Conservation (phyloP, 2,888 invertebrate species). For the Caradrina kadenii region DNA sequence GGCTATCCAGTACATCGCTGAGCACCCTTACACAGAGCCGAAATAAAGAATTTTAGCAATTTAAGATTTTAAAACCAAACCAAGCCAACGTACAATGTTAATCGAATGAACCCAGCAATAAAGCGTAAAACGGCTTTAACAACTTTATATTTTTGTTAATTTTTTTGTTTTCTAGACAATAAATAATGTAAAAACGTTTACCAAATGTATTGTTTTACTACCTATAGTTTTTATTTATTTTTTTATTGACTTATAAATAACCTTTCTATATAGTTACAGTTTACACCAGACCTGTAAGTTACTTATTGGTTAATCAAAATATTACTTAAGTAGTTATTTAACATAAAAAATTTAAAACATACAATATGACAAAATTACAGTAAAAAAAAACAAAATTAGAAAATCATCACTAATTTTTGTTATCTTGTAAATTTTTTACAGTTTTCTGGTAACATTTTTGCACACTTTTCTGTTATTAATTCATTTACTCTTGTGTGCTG, state of each 20-base stretch:
- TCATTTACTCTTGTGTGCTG: too few relatives aligned
- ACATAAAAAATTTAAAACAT: too few relatives aligned
- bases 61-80: constrained; percentile 49
- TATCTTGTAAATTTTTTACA: too few relatives aligned
- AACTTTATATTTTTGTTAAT: constrained; percentile 59
- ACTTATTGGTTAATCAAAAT: too few relatives aligned
- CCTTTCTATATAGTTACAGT: too few relatives aligned
- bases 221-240: too few relatives aligned
- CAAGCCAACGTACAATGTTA: constrained; percentile 33
- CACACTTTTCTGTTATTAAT: background rate
- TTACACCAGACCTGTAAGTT: too few relatives aligned
- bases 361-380: too few relatives aligned
- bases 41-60: constrained; percentile 28
- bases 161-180: constrained; percentile 65
- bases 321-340: too few relatives aligned
- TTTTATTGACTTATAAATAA: too few relatives aligned
- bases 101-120: constrained; percentile 21
- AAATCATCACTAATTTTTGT: too few relatives aligned
- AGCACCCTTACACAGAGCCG: constrained; percentile 81
- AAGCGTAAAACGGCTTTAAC: constrained; percentile 66
- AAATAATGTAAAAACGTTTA: constrained; percentile 66
- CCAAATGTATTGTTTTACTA: constrained; percentile 41
- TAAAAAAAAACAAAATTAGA: too few relatives aligned
- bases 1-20: constrained; percentile 83
- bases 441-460: background rate